Evolutionary conservation across 2,888 invertebrate genomes (phyloP), one percentile per base, ranked within the genome.

Genomic region (Tetropium fuscum): DNA sequence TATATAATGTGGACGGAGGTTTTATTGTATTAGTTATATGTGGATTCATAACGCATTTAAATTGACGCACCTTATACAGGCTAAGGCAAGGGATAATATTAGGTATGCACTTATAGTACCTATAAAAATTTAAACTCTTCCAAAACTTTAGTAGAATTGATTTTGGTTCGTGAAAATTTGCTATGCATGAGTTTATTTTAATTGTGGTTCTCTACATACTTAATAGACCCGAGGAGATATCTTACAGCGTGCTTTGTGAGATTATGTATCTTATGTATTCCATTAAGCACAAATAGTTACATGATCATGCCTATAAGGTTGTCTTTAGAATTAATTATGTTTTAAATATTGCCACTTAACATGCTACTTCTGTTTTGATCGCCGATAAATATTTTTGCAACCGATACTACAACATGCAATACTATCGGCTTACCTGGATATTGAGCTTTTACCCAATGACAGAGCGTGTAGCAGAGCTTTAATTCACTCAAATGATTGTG

Each of bases 331-430:
- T 74, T 73, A 73, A 75, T 75, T 72, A 70, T 63, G 58, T 57
- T 64, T 74, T 74, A 73, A 74, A 74, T 74, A 73, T 74, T 55
- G 70, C 73, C 68, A 73, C 73, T 74, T 73, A 71, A 61, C 75
- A 75, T 73, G 75, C 75, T 73, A 73, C 71, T 69, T 72, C 69
- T 71, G 73, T 73, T 69, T 60, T 62, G 74, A 73, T 72, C 66
- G 51, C 11, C 68, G 72, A 74, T 74, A 73, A 71, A 74, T 71
- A 73, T 69, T 72, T 73, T 74, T 69, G 53, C 67, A 58, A 56
- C 63, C 32, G 47, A 48, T 48, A 20, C 47, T 34, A 34, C 34
- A 20, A 20, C 47, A 48, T 48, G 47, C 47, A 34, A 48, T 19
- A 34, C 47, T 20, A 20, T 34, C 47, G 34, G 22, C 34, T 48